These are phyloP conservation scores for Illadopsis cleaveri DNA, from an alignment of 2,113 vertebrate species.

Conservation along the genomic window DNA sequence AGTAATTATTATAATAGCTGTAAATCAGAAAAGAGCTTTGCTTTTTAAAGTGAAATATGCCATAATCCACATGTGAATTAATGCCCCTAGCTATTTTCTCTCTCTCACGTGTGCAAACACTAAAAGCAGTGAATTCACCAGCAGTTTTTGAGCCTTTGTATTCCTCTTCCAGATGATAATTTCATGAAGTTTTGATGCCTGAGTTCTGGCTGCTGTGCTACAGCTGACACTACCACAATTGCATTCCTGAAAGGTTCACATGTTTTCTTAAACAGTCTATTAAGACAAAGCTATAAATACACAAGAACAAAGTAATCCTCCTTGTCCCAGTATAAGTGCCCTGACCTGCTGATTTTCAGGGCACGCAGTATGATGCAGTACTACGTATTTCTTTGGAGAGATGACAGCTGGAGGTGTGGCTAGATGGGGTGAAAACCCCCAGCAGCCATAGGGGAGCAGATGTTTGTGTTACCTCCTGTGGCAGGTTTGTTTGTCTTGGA, in stretches of 20 bases:
- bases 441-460: not conserved
- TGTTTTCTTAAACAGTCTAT: not conserved
- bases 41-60: slow-evolving; percentile 43
- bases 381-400: fast-evolving
- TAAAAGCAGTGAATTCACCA: not conserved
- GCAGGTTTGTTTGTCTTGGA: not conserved
- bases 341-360: not conserved
- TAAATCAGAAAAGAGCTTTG: slow-evolving; percentile 49
- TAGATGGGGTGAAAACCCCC: not conserved
- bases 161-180: slow-evolving; percentile 9
- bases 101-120: not conserved
- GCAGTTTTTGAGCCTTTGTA: not conserved
- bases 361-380: not conserved
- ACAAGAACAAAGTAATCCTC: not conserved
- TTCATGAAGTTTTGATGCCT: not conserved
- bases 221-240: not conserved
- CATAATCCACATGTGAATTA: slow-evolving; percentile 47
- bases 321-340: not conserved
- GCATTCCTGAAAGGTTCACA: not conserved
- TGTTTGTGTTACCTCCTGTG: not conserved
- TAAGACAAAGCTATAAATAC: not conserved
- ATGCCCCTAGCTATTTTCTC: slow-evolving; percentile 27
- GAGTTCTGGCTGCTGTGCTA: not conserved
- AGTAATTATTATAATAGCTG: slow-evolving; percentile 69
- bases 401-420: not conserved